Evolutionary conservation across 1,140 invertebrate species (phyloP), one percentile per base, ranked within the genome.

Genomic region (Drosophila teissieri): DNA sequence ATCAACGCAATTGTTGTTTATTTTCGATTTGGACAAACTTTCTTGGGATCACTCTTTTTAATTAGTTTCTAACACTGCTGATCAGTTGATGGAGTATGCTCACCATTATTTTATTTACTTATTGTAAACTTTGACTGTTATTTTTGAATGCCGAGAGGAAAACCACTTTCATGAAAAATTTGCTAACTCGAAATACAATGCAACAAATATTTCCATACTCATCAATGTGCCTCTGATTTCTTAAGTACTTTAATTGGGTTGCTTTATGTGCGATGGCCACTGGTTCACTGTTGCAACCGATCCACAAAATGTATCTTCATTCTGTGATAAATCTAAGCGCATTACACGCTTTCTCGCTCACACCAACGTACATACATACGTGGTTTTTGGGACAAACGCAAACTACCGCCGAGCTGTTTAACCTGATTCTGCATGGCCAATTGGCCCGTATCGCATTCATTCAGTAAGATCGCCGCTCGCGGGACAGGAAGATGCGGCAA

Each of bases 101-200:
- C 36, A 69, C 39, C 40, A 70, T 36, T 73, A 73, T 52, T 52
- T 74, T 58, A 54, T 52, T 54, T 67, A 75, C 53, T 44, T 86
- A 74, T 81, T 81, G 31, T 86, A 78, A 82, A 81, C 73, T 76
- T 86, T 67, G 81, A 85, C 81, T 85, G 81, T 85, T 85, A 85
- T 86, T 67, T 78, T 80, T 81, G 75, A 73, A 68, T 52, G 54
- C 45, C 46, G 34, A 60, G 53, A 56, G 39, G 42, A 48, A 54
- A 42, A 48, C 22, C 24, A 65, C 73, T 75, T 22, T 48, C 40
- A 74, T 52, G 57, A 52, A 56, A 49, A 57, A 52, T 64, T 74
- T 62, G 70, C 56, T 74, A 75, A 76, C 42, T 76, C 73, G 52
- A 82, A 88, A 84, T 82, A 86, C 46, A 85, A 75, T 70, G 61